Conservation (phyloP, 2,888 invertebrate species). For the Plebejus anna region DNA sequence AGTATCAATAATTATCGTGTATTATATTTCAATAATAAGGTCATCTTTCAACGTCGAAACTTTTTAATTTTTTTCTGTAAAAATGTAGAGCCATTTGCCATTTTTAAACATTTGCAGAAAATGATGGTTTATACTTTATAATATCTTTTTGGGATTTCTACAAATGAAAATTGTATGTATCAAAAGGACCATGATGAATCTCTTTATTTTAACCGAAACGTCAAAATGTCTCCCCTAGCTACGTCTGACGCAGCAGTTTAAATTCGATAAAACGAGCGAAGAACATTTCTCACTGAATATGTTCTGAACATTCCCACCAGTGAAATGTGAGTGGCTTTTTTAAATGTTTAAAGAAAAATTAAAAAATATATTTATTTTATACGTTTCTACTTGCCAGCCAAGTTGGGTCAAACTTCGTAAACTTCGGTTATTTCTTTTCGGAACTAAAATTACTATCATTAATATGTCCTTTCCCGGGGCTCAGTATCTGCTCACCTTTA, state of each 20-base stretch:
- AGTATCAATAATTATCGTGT: not conserved
- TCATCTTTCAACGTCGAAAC: too few species aligned
- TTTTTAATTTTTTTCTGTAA: not conserved
- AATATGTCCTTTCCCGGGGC: too few species aligned
- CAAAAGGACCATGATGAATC: not conserved
- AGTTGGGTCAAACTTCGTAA: too few species aligned
- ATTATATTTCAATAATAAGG: not conserved
- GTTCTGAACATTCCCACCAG: not conserved
- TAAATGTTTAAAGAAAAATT: not conserved
- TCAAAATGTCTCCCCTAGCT: conserved; percentile 6
- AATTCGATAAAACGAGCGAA: conserved; percentile 4
- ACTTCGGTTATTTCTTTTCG: too few species aligned
- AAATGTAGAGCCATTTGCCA: not conserved
- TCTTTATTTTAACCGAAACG: conserved; percentile 2
- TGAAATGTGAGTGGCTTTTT: not conserved
- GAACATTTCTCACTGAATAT: not conserved
- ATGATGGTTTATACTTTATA: too few species aligned
- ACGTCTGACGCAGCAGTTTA: conserved; percentile 3
- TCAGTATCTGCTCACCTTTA: too few species aligned
- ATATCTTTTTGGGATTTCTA: too few species aligned
- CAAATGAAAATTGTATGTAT: not conserved
- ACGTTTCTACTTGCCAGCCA: too few species aligned
- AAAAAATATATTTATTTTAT: too few species aligned
- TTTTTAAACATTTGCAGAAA: not conserved
- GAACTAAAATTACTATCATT: too few species aligned